These are phyloP conservation scores for Chalcosyrphus nemorum DNA, from an alignment of 2,888 invertebrate species.

Conservation along the genomic window DNA sequence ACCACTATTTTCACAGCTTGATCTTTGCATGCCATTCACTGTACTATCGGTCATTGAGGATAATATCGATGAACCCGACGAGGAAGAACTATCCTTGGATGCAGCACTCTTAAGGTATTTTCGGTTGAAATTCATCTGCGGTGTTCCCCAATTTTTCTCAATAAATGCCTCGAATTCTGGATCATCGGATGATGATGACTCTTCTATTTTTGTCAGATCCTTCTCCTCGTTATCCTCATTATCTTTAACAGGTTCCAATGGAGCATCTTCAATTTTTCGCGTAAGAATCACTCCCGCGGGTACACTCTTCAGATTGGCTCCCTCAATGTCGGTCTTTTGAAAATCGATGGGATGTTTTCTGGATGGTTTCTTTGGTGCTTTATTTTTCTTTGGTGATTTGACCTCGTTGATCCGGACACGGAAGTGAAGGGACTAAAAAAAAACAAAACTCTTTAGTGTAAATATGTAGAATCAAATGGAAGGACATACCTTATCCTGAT, in stretches of 20 bases:
- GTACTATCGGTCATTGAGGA: constrained; percentile 71
- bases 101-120: constrained; percentile 77
- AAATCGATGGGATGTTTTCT: constrained; percentile 76
- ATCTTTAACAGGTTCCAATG: constrained; percentile 24
- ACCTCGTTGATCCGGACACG: constrained; percentile 78
- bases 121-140: constrained; percentile 80
- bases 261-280: constrained; percentile 75
- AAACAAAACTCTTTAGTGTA: too few relatives aligned
- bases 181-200: constrained; percentile 34
- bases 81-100: constrained; percentile 74
- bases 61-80: constrained; percentile 44
- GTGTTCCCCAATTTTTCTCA: constrained; percentile 80
- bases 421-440: constrained; percentile 77
- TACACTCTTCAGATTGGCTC: constrained; percentile 79
- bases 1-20: constrained; percentile 19
- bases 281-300: constrained; percentile 79
- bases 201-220: constrained; percentile 12
- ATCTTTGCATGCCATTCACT: neutral
- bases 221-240: constrained; percentile 6
- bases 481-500: constrained; percentile 77
- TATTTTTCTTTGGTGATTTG: constrained; percentile 76
- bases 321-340: constrained; percentile 77
- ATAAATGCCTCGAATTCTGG: constrained; percentile 76
- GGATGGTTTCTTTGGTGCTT: constrained; percentile 65
- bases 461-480: neutral